Base-by-base conservation (phyloP, 1,140 invertebrate genomes). In the Heliconius congener region DNA sequence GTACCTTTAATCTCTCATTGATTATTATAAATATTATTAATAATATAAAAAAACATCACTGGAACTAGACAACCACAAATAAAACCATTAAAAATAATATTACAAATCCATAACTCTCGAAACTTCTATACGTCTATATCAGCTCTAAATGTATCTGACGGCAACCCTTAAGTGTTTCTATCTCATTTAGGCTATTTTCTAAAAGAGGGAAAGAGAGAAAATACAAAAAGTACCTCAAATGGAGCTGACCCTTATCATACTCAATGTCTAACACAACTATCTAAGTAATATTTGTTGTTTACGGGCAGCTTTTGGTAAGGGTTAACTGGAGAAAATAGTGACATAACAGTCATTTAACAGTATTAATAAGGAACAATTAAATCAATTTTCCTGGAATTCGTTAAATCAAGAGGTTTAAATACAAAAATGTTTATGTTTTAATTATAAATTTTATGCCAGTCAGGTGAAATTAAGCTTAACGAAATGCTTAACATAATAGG, bases 211-310 rank as follows among this genome's bases (percentile, higher is more conserved):
- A 55, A 72, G 79, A 72, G 30, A 70, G 37, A 30, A 74, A 57
- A 74, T 50, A 85, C 71, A 85, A 79, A 82, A 80, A 76, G 57
- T 79, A 73, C 77, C 71, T 73, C 37, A 80, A 83, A 78, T 83
- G 83, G 83, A 87, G 79, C 76, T 76, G 82, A 87, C 87, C 86
- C 87, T 87, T 85, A 85, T 88, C 86, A 86, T 82, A 83, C 83
- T 83, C 80, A 81, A 83, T 73, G 82, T 82, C 74, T 79, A 80
- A 74, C 78, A 71, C 81, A 82, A 81, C 79, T 83, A 83, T 81
- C 73, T 77, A 39, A 37, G 60, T 27, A 30, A 75, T 71, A 74
- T 71, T 75, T 75, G 60, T 73, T 79, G 72, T 75, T 75, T 75
- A 46, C n/a, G 42, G 60, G 50, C 27, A 73, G 23, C 77, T 74